Conservation (phyloP, 2,113 vertebrate species). For the Herpailurus yagouaroundi region DNA sequence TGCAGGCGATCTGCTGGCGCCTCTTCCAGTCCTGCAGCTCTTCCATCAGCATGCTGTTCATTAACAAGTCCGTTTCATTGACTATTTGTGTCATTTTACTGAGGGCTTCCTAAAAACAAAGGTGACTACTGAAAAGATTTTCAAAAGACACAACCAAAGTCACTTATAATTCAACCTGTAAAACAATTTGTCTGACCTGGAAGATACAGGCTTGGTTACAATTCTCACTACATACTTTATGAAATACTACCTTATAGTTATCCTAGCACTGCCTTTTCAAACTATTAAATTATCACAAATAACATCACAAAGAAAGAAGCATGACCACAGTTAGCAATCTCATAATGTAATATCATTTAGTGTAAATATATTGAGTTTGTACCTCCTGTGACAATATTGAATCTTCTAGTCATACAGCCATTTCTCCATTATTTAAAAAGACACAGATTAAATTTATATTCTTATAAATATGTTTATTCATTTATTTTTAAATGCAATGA, state of each 20-base stretch:
- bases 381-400: background rate
- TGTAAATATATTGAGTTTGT: background rate
- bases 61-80: slow-evolving; percentile 92
- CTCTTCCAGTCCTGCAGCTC: slow-evolving; percentile 97
- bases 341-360: background rate
- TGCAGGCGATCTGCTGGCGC: slow-evolving; percentile 94
- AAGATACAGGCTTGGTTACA: background rate
- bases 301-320: background rate
- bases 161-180: background rate
- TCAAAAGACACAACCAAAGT: background rate
- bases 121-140: background rate
- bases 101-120: slow-evolving; percentile 90
- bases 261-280: background rate
- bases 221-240: background rate
- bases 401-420: background rate
- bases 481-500: background rate
- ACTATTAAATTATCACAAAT: background rate
- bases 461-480: background rate
- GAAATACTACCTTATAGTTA: background rate
- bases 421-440: background rate
- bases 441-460: background rate
- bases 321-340: background rate
- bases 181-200: background rate
- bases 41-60: slow-evolving; percentile 91
- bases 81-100: slow-evolving; percentile 93